A percentile compares a stretch with the other conserved stretches of the same genome.
Conservation (phyloP, 2,113 vertebrate genomes). For the Haplotaxodon microlepis region DNA sequence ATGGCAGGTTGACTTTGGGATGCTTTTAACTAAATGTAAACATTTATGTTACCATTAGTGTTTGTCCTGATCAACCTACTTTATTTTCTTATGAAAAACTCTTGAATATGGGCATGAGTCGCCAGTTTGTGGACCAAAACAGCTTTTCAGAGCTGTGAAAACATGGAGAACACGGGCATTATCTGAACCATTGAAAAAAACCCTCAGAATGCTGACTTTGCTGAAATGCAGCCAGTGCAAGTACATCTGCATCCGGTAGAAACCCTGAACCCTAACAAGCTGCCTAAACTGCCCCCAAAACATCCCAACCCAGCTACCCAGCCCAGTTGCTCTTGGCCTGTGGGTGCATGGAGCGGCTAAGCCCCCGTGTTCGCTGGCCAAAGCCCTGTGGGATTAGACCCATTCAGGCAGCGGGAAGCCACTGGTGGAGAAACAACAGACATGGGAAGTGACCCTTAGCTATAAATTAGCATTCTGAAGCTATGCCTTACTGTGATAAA, state of each 20-base stretch:
- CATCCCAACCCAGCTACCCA: background rate
- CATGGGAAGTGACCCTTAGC: conserved; percentile 18
- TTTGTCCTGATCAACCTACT: background rate
- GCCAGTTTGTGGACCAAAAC: conserved; percentile 25
- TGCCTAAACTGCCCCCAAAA: conserved; percentile 1
- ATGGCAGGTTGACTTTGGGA: background rate
- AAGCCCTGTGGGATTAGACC: conserved; percentile 56
- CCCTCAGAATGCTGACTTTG: conserved; percentile 51
- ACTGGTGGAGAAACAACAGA: conserved; percentile 17
- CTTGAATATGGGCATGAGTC: background rate
- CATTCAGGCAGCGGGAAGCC: conserved; percentile 34
- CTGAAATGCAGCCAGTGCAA: conserved; percentile 39
- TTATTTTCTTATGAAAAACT: background rate
- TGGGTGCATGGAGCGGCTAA: conserved; percentile 36
- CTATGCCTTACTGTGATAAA: background rate
- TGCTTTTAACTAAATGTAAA: background rate
- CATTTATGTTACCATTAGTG: background rate
- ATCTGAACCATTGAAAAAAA: conserved; percentile 45
- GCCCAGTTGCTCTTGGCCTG: conserved; percentile 48
- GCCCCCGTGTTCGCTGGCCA: conserved; percentile 35
- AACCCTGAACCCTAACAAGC: conserved; percentile 18
- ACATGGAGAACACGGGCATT: conserved; percentile 20
- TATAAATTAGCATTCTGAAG: background rate
- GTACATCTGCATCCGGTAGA: conserved; percentile 31
- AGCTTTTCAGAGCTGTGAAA: conserved; percentile 25